Base-by-base conservation (phyloP, 2,113 vertebrate genomes). In the Oryzias woworae region DNA sequence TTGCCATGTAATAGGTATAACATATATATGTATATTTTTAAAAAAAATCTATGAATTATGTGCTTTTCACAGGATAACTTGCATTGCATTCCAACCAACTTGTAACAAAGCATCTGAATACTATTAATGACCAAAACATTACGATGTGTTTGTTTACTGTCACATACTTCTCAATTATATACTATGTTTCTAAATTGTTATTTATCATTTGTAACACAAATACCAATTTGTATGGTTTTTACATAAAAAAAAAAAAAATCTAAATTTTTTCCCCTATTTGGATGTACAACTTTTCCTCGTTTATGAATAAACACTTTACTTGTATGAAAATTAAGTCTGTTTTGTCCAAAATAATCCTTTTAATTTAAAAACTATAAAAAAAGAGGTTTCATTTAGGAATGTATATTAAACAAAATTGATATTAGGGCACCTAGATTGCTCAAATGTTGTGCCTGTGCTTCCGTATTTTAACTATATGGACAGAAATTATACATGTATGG, bases 191-290 rank as follows among this genome's bases (percentile, higher is more conserved):
- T 66, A 53, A 71, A 59, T 73, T 84, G 77, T 85, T 86, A 84
- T 87, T 85, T 84, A 84, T 89, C 65, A 75, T 89, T 87, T 90
- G 80, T 88, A 88, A 82, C 82, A 85, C 78, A 73, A 58, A 80
- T 75, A 78, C 68, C 74, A 69, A 87, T 91, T 90, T 91, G 81
- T 91, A 91, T 85, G 69, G 82, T 81, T 89, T 91, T 83, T 86
- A 84, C 81, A 84, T 78, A 57, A 74, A 71, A 83, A 66, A 66
- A 83, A 66, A 66, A 67, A 52, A 73, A 77, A 72, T 62, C 15
- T 24, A 58, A 58, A 64, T 61, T 80, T 62, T 62, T 77, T 80
- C 67, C 72, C 36, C 65, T 77, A 71, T 62, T 36, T 75, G 73
- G 76, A 83, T 88, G 61, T 85, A 71, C 78, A 65, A 67, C 77